Evolutionary conservation across 2,888 invertebrate species (phyloP).

Genomic region (Tubiluchus corallicola): DNA sequence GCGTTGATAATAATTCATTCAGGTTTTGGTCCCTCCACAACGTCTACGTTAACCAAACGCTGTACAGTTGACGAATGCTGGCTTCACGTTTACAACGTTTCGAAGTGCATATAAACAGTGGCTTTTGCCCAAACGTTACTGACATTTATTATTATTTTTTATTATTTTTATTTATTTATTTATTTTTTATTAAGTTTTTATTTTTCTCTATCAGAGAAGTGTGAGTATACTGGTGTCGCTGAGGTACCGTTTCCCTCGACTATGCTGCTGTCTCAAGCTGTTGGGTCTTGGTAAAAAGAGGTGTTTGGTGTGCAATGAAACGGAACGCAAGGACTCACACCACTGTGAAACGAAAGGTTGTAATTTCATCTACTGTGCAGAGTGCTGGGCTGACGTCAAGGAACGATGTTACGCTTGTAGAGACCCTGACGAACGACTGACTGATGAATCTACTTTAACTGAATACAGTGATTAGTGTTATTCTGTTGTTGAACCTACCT

Average conservation of each 20-base stretch:
- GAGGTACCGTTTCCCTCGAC: neutral
- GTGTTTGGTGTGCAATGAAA: neutral
- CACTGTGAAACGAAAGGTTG: neutral
- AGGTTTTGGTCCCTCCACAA: too few relatives aligned
- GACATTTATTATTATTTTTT: too few relatives aligned
- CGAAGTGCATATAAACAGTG: too few relatives aligned
- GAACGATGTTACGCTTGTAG: neutral
- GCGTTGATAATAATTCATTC: too few relatives aligned
- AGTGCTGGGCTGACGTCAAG: neutral
- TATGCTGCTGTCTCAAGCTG: neutral
- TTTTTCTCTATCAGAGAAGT: too few relatives aligned
- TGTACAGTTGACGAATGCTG: too few relatives aligned
- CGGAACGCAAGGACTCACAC: neutral
- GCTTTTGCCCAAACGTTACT: too few relatives aligned
- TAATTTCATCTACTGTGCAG: neutral
- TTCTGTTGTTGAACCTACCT: too few relatives aligned
- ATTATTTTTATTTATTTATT: constrained; percentile 1
- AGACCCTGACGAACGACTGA: neutral
- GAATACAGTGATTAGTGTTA: too few relatives aligned
- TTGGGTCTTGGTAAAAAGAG: neutral
- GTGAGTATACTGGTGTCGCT: neutral
- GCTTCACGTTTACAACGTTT: too few relatives aligned
- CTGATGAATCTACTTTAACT: neutral
- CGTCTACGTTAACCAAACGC: too few relatives aligned
- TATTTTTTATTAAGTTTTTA: neutral